Conservation (phyloP, 2,113 vertebrate genomes). For the Camelus dromedarius region DNA sequence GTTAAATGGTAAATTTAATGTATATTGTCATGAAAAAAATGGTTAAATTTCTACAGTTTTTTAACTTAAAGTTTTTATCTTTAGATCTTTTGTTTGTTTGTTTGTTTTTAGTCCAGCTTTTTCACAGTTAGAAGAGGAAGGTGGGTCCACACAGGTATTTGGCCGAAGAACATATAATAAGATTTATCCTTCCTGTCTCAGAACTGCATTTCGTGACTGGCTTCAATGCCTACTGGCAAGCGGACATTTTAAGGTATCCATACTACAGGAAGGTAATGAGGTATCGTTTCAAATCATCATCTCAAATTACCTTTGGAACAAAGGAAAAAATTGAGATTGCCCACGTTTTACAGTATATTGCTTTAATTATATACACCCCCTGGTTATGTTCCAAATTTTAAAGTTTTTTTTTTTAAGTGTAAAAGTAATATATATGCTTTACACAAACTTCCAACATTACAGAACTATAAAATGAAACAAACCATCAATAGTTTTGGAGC, state of each 20-base stretch:
- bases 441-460: background rate
- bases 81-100: background rate
- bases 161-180: conserved; percentile 37
- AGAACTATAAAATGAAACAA: conserved; percentile 3
- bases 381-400: background rate
- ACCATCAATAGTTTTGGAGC: background rate
- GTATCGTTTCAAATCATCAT: background rate
- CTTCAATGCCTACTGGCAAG: conserved; percentile 59
- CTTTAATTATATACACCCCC: background rate
- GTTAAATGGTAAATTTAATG: conserved; percentile 35
- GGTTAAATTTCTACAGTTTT: background rate
- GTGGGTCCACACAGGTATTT: conserved; percentile 62
- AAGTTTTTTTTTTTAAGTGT: background rate
- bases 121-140: conserved; percentile 36
- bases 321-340: background rate
- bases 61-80: background rate
- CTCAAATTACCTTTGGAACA: conserved; percentile 35
- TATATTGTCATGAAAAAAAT: background rate
- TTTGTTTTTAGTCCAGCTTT: conserved; percentile 39
- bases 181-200: conserved; percentile 34
- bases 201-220: conserved; percentile 1
- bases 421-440: background rate
- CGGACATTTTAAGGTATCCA: background rate
- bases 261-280: conserved; percentile 58
- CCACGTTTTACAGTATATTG: background rate